Evolutionary conservation across 2,113 vertebrate genomes (phyloP).

Genomic region (Ochotona curzoniae): DNA sequence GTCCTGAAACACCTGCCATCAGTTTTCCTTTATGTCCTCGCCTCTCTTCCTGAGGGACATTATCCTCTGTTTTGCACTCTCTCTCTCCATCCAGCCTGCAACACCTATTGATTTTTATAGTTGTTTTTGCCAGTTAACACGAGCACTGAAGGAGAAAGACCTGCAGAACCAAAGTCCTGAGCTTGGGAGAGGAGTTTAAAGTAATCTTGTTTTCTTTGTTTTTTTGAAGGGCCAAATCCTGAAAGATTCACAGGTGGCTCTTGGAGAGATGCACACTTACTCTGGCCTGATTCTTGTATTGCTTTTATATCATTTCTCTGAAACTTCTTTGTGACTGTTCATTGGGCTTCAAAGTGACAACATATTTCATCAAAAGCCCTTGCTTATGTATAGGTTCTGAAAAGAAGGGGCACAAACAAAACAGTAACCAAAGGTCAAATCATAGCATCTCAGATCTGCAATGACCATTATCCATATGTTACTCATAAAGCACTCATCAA

Average conservation of each 20-base stretch:
- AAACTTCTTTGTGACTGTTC: not conserved
- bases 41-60: not conserved
- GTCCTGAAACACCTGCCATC: not conserved
- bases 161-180: not conserved
- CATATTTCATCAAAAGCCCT: not conserved
- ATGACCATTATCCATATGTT: not conserved
- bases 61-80: conserved; percentile 38
- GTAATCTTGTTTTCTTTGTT: not conserved
- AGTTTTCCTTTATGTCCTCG: conserved; percentile 34
- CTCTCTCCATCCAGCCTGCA: not conserved
- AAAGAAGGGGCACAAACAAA: not conserved
- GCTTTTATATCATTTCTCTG: not conserved
- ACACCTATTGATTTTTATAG: conserved; percentile 26
- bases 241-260: not conserved
- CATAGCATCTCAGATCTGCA: not conserved
- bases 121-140: not conserved
- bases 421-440: not conserved
- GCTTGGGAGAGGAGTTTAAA: not conserved
- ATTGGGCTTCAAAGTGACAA: not conserved
- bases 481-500: not conserved
- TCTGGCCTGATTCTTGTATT: not conserved
- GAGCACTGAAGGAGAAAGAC: not conserved
- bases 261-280: not conserved
- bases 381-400: not conserved
- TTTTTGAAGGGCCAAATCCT: not conserved